Evolutionary conservation across 1,140 invertebrate genomes (phyloP), one percentile per base, ranked within the genome.

Genomic region (Caenorhabditis latens): DNA sequence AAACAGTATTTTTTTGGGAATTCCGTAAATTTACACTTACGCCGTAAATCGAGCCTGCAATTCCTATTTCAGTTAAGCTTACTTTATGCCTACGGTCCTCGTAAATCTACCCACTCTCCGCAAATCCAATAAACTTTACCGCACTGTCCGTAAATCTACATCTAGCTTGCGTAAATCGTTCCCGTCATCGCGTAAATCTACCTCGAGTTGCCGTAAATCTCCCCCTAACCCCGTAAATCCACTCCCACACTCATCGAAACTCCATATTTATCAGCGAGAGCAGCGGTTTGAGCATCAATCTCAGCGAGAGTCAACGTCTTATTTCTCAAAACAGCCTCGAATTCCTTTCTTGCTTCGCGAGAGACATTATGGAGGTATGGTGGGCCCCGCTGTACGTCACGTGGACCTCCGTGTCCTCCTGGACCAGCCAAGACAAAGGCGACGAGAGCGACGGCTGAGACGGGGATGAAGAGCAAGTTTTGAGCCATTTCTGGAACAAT

Each of bases 401-500:
- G 8, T 40, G 61, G 61, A n/a, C 57, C 57, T 5, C 57, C 57
- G n/a, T n/a, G 57, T 58, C 57, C 57, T n/a, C 57, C 57, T n/a
- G 19, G 57, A 11, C 67, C 43, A 5, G 42, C 67, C 5, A 75
- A 7, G 43, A 16, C 9, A 4, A 48, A 42, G 9, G 42, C 14
- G 1, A 46, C 16, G 19, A 46, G 16, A 24, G 19, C 67, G 19
- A 75, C 8, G 19, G 43, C 9, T n/a, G n/a, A n/a, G 67, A 75
- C 9, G 5, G 67, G 4, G 67, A 43, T 46, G 67, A 48, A n/a
- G 9, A 75, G 42, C 42, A 75, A 48, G 40, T 75, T 46, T 46
- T 43, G 67, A 75, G 67, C 42, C 67, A 75, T 75, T 67, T 4
- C 67, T 75, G 67, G 24, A 75, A 75, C 1, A 21, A 21, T n/a